Evolutionary conservation across 2,888 invertebrate genomes (phyloP), one percentile per base, ranked within the genome.

Genomic region (Diaprepes abbreviatus): DNA sequence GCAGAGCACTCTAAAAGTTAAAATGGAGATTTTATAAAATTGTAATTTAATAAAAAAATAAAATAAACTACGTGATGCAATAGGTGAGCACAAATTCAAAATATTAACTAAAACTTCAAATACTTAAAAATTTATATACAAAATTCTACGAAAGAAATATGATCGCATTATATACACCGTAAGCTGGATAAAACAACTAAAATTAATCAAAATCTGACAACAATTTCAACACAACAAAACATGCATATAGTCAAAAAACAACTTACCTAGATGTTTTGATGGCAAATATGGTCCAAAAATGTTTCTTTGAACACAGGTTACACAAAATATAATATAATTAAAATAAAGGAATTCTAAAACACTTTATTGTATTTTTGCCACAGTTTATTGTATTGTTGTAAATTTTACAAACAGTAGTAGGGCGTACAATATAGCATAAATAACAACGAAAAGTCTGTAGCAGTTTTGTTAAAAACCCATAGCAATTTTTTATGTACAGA

Each of bases 1-100:
- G 86, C 85, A 78, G 85, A 84, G 85, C 92, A 93, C 83, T 89
- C 92, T 92, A 90, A 76, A 82, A 84, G 45, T 35, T 24, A 36
- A 69, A 43, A 45, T 55, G 24, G 38, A 17, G 10, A 17, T 50
- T 36, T 50, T 52, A 36, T 36, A 45, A 17, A 19, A 12, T n/a
- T 3, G 19, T 24, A n/a, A n/a, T n/a, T n/a, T n/a, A n/a, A n/a
- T 24, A 24, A 24, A 24, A 24, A 24, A 24, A 24, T 24, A 4
- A 4, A 24, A 24, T 24, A 24, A 24, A 3, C 3, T 5, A 24
- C 24, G 5, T 4, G 24, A 24, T 24, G 16, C 16, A 10, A 16
- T 35, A 55, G 33, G 3, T 24, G 7, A 50, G 28, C 3, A 24
- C 21, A 24, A 24, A 4, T 24, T n/a, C n/a, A n/a, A n/a, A n/a